These are phyloP conservation scores for Cacajao melanocephalus DNA, from an alignment of 2,797 vertebrate genomes.

Conservation along the genomic window DNA sequence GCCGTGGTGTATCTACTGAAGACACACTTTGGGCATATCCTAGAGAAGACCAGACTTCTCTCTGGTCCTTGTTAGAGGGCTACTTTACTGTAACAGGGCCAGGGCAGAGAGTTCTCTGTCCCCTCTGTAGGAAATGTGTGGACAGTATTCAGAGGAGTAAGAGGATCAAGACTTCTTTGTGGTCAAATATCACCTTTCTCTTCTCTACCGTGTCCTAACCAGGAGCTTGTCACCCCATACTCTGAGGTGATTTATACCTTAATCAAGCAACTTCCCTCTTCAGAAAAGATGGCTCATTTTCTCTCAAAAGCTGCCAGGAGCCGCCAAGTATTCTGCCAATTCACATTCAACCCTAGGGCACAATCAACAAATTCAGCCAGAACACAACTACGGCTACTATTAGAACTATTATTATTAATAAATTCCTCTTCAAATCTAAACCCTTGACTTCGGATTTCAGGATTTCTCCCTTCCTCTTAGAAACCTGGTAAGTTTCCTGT, in stretches of 20 bases:
- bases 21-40: not conserved
- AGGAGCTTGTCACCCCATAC: not conserved
- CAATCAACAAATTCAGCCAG: not conserved
- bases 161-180: not conserved
- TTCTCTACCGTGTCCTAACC: not conserved
- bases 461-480: constrained; percentile 41
- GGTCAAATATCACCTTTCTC: not conserved
- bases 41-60: not conserved
- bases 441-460: not conserved
- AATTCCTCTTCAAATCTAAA: not conserved
- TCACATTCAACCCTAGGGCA: not conserved
- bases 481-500: constrained; percentile 26
- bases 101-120: not conserved
- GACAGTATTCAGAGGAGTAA: not conserved
- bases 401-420: not conserved
- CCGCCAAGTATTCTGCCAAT: not conserved
- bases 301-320: not conserved
- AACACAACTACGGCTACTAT: not conserved
- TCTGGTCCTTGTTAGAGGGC: not conserved
- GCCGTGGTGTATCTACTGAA: not conserved
- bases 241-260: not conserved
- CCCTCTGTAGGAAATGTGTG: not conserved
- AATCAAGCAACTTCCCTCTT: not conserved
- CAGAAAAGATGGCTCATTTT: not conserved
- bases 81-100: not conserved